phyloP scores from a whole-genome alignment of 2,797 vertebrate species.

The Sphenodon punctatus region DNA sequence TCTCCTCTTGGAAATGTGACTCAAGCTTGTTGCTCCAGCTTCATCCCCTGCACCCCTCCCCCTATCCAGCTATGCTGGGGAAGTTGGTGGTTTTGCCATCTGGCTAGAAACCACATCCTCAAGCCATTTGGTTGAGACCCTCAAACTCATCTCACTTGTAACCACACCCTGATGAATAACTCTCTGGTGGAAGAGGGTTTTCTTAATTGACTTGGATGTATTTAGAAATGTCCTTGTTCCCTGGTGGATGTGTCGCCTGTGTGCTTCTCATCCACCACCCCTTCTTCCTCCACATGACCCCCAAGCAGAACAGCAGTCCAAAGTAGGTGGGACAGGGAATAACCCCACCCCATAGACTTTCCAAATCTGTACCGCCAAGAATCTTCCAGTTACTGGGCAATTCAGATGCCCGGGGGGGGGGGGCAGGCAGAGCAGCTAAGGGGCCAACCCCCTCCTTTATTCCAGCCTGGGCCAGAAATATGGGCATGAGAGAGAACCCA shows the following conservation, averaged over 20 bases:
- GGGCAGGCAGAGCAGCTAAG: too few species aligned
- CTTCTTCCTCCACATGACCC: background rate
- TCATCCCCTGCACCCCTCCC: fast-evolving
- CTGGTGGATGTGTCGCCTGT: too few species aligned
- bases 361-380: too few species aligned
- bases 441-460: too few species aligned
- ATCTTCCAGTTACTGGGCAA: too few species aligned
- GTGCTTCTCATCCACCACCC: background rate
- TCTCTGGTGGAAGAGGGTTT: background rate
- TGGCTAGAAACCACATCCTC: fast-evolving
- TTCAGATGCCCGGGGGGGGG: too few species aligned
- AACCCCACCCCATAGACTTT: too few species aligned
- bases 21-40: fast-evolving
- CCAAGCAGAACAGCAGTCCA: fast-evolving
- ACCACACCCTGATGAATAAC: fast-evolving
- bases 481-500: too few species aligned
- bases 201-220: background rate
- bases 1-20: background rate
- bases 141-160: fast-evolving
- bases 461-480: too few species aligned
- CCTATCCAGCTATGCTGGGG: background rate
- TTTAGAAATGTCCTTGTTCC: fast-evolving
- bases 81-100: background rate
- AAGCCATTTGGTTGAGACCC: background rate
- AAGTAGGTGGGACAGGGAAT: too few species aligned